Percentiles rank a stretch among this genome's conserved stretches.
Conservation (phyloP, 2,888 invertebrate genomes). For the Apantesis nais region DNA sequence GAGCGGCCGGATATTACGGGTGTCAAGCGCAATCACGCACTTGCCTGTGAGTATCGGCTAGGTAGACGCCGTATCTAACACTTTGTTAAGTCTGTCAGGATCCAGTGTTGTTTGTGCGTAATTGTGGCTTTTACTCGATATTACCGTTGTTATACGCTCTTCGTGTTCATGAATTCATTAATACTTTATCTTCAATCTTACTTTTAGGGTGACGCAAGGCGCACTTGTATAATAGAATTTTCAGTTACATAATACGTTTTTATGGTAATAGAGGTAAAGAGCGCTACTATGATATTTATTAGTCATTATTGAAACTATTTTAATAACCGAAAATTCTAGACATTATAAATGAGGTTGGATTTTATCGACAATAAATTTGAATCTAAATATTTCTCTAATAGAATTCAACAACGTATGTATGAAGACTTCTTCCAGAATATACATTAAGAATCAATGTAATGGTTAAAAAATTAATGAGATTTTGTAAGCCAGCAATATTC, state of each 20-base stretch:
- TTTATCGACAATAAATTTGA: no score
- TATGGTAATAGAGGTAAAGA: background rate
- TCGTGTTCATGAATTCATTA: conserved; percentile 44
- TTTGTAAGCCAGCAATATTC: no score
- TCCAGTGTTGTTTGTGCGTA: conserved; percentile 42
- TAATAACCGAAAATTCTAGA: no score
- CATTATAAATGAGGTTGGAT: no score
- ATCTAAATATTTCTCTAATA: no score
- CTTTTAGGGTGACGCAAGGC: conserved; percentile 22
- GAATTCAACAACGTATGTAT: no score
- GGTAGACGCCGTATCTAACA: conserved; percentile 56
- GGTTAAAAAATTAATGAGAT: no score
- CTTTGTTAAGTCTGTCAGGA: conserved; percentile 56
- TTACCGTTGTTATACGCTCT: conserved; percentile 32
- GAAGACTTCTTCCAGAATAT: no score
- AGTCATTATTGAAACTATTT: no score
- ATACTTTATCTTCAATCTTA: conserved; percentile 29
- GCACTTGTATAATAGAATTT: conserved; percentile 11
- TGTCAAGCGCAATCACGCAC: conserved; percentile 83
- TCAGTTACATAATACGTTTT: conserved; percentile 33
- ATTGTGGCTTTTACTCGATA: conserved; percentile 44
- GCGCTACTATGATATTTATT: background rate
- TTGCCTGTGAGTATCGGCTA: conserved; percentile 54
- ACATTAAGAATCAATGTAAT: no score
- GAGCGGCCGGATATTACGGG: conserved; percentile 81